Conservation (phyloP, 2,888 invertebrate species). For the Acrobasis consociella region DNA sequence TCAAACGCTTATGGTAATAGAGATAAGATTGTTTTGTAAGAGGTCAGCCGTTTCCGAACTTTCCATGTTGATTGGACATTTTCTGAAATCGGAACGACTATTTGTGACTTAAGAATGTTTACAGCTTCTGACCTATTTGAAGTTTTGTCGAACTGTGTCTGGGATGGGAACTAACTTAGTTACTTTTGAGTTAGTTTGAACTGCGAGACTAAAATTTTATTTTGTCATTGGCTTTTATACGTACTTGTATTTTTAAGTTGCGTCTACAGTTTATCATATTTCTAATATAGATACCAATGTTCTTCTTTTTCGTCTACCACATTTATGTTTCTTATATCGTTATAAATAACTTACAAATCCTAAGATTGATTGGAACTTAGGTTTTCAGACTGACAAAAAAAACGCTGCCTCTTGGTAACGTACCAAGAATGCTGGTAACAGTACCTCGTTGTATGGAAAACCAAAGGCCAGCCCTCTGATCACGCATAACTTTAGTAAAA, state of each 20-base stretch:
- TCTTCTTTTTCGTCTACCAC: too few species aligned
- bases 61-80: slow-evolving; percentile 11
- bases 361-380: too few species aligned
- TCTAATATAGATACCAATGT: too few species aligned
- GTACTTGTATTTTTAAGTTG: neutral
- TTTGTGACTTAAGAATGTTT: neutral
- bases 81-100: neutral
- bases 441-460: too few species aligned
- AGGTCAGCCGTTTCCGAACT: slow-evolving; percentile 6
- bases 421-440: too few species aligned
- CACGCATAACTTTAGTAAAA: too few species aligned
- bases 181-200: neutral
- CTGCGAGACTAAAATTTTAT: neutral
- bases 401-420: too few species aligned
- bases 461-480: too few species aligned
- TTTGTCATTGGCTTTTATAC: neutral
- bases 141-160: neutral
- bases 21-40: slow-evolving; percentile 12
- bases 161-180: neutral
- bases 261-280: too few species aligned
- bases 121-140: slow-evolving; percentile 1
- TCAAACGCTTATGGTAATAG: slow-evolving; percentile 9
- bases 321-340: too few species aligned
- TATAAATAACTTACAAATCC: too few species aligned
- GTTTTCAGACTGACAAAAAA: too few species aligned